Conservation (phyloP, 2,797 vertebrate genomes). For the Mormyrus hasselquistii region DNA sequence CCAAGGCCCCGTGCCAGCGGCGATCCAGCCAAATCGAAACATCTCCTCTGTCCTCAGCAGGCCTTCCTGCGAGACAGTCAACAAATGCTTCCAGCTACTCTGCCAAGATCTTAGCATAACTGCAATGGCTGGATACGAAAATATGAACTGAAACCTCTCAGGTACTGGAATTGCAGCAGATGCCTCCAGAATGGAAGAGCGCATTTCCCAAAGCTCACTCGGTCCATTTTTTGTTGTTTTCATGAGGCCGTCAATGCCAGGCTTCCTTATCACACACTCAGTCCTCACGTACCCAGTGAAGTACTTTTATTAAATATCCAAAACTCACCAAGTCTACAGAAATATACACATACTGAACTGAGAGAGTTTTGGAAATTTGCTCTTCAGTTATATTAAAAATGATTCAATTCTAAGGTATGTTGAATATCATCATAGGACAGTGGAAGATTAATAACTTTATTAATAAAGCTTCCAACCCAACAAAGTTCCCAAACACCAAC, state of each 20-base stretch:
- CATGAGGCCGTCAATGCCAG: background rate
- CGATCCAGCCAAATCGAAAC: background rate
- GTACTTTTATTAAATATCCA: background rate
- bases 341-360: background rate
- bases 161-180: background rate
- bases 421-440: background rate
- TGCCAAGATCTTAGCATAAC: slow-evolving; percentile 4
- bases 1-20: background rate
- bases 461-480: background rate
- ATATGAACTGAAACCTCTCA: background rate
- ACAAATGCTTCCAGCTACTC: background rate
- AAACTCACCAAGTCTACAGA: background rate
- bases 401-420: background rate
- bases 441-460: background rate
- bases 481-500: background rate
- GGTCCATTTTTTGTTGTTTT: background rate
- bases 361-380: background rate
- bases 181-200: background rate
- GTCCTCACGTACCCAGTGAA: background rate
- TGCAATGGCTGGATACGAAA: background rate
- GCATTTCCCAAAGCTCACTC: background rate
- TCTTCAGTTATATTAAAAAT: background rate
- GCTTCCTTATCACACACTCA: background rate
- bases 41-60: background rate
- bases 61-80: background rate